Evolutionary conservation across 1,140 invertebrate species (phyloP).

Genomic region (Solen grandis): DNA sequence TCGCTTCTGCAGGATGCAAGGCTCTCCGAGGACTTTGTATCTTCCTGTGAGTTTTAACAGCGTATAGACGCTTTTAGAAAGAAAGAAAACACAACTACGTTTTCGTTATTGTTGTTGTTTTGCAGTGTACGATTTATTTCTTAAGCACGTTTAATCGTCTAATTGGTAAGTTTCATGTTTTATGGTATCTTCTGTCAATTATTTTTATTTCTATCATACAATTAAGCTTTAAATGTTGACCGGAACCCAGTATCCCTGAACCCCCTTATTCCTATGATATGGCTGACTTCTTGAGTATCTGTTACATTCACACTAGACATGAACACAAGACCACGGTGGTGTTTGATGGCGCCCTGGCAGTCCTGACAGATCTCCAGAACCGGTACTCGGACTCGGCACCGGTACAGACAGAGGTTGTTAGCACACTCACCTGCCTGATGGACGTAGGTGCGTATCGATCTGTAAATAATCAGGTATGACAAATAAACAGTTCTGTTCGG

Average conservation of each 20-base stretch:
- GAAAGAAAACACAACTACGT: no score
- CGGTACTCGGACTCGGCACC: not conserved
- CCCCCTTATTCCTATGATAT: not conserved
- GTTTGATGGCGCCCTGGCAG: not conserved
- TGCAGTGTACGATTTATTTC: not conserved
- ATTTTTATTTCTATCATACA: no score
- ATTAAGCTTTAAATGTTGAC: no score
- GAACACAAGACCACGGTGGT: slow-evolving; percentile 27
- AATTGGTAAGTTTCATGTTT: not conserved
- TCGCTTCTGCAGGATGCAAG: slow-evolving; percentile 35
- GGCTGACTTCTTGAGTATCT: no score
- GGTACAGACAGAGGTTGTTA: slow-evolving; percentile 46
- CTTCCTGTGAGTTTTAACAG: slow-evolving; percentile 42
- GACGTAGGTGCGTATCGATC: slow-evolving; percentile 40
- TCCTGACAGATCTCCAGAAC: slow-evolving; percentile 1
- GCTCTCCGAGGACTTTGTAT: slow-evolving; percentile 47
- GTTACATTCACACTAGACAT: slow-evolving; percentile 20
- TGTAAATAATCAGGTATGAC: no score
- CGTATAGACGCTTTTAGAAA: no score
- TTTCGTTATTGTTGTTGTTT: no score
- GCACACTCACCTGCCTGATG: slow-evolving; percentile 36
- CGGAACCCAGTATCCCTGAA: not conserved
- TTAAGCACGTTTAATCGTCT: not conserved
- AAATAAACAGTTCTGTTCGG: no score
- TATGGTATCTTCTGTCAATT: no score